Percentiles rank a stretch among this genome's conserved stretches.
These are phyloP conservation scores for Acholoe squamosa DNA, from an alignment of 2,888 invertebrate species.

Conservation along the genomic window DNA sequence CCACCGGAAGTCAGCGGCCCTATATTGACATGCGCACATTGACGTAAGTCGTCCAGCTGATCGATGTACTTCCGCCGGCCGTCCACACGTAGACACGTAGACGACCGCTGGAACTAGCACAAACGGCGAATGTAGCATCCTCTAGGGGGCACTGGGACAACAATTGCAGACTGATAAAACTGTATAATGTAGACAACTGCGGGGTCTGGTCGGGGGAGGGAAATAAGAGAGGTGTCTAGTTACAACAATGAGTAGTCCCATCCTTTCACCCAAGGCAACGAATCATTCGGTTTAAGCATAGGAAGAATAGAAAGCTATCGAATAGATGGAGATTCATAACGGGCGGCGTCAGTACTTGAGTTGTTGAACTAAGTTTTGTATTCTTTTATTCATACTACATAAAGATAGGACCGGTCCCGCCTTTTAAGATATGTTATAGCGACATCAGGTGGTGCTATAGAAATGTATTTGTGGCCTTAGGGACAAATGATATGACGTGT, in stretches of 20 bases:
- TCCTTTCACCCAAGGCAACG: too few relatives aligned
- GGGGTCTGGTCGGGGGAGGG: background rate
- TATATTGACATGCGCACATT: slow-evolving; percentile 33
- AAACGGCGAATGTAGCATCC: background rate
- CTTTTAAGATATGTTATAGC: too few relatives aligned
- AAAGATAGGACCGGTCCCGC: too few relatives aligned
- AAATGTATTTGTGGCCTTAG: too few relatives aligned
- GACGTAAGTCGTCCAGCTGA: slow-evolving; percentile 31
- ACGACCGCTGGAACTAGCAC: slow-evolving; percentile 6
- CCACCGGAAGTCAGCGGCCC: slow-evolving; percentile 9
- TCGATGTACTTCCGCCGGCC: background rate
- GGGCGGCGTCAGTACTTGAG: background rate
- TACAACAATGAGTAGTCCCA: too few relatives aligned
- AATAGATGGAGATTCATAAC: background rate
- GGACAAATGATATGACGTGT: too few relatives aligned
- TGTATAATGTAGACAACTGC: slow-evolving; percentile 23
- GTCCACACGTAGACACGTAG: background rate
- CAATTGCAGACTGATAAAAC: background rate
- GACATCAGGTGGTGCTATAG: too few relatives aligned
- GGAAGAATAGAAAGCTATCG: too few relatives aligned
- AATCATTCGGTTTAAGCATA: too few relatives aligned
- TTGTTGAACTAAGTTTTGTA: too few relatives aligned
- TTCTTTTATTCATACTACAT: too few relatives aligned
- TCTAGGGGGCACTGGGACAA: background rate
- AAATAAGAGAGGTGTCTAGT: background rate